Base-by-base conservation (phyloP, 1,140 invertebrate genomes). In the Coptotermes formosanus region DNA sequence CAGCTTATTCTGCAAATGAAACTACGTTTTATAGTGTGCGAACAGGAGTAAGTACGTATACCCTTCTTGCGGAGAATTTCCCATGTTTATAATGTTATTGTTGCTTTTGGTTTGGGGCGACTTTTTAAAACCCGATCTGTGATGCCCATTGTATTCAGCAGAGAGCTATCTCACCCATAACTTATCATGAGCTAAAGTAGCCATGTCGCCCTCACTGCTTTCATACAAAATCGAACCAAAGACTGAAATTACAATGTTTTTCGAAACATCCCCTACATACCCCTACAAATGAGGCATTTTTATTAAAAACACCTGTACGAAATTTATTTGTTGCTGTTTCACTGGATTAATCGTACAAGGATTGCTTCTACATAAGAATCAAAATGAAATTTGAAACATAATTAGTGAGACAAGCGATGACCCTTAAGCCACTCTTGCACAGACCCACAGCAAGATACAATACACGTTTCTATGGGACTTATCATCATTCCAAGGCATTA, bases 51-150 rank as follows among this genome's bases (percentile, higher is more conserved):
- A 55, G 52, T 55, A 11, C n/a, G 30, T 75, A 75, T n/a, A 8
- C n/a, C 64, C 64, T 75, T 75, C 64, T 75, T 75, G 64, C n/a
- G 16, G 8, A 30, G 25, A 7, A n/a, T n/a, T 30, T n/a, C 64
- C 25, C 7, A 75, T 12, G 25, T 75, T 75, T 75, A 75, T 14
- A 75, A 75, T 16, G 64, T 75, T 75, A 75, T 75, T 75, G 64
- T 75, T 75, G 64, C 64, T 30, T 38, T 75, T 75, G 64, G 64
- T 75, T 64, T 25, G 64, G n/a, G 64, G 30, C 30, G n/a, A 75
- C 64, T 75, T 75, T 55, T 75, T 75, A 75, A 75, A 75, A 30
- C 64, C 64, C 64, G 64, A 75, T 75, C 64, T 75, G 25, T 75
- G 64, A 75, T 75, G 64, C 25, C 64, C 64, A 75, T 75, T 75